Evolutionary conservation across 2,797 vertebrate genomes (phyloP), one percentile per base, ranked within the genome.

Genomic region (Malacoraja senta): DNA sequence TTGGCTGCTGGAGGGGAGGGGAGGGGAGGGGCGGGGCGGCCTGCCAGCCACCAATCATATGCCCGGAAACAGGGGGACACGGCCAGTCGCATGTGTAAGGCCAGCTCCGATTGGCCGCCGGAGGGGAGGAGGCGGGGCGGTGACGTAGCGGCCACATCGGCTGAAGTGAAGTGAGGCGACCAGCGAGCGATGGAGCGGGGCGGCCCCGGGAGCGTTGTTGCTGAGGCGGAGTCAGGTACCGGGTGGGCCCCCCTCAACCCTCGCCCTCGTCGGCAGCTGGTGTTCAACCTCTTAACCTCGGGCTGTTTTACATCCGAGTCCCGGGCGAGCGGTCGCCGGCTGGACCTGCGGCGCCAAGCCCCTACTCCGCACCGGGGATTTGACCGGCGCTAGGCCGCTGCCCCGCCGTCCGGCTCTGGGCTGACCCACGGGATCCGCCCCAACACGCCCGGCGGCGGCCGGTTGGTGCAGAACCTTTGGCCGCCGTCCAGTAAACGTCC

Each of bases 111-210:
- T 88, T 88, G 84, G 58, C 3, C 21, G 21, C 4, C 44, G 44
- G 21, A 21, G 35, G 1, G n/a, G 61, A 12, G 44, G 58, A 19
- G 86, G n/a, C 21, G 63, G 29, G 63, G 26, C 13, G 90, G n/a
- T 92, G 90, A 92, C 90, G 90, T 76, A 3, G 38, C 24, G 71
- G 71, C 38, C 90, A 92, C 90, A 74, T 76, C 90, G 24, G 90
- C 71, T 92, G 38, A 74, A 68, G n/a, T 21, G 71, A 74, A 26
- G 72, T 10, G 71, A 74, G 38, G 44, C 29, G 71, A 63, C 29
- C 71, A 58, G 38, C 24, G 38, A 1, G 13, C 3, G 90, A 53
- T 53, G 68, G 90, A 90, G 86, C n/a, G 86, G 44, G 19, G 35
- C 13, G 24, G 7, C 24, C 12, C 13, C 8, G 3, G 71, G 71